These are phyloP conservation scores for Mamestra brassicae DNA, from an alignment of 2,888 invertebrate genomes.

Conservation along the genomic window DNA sequence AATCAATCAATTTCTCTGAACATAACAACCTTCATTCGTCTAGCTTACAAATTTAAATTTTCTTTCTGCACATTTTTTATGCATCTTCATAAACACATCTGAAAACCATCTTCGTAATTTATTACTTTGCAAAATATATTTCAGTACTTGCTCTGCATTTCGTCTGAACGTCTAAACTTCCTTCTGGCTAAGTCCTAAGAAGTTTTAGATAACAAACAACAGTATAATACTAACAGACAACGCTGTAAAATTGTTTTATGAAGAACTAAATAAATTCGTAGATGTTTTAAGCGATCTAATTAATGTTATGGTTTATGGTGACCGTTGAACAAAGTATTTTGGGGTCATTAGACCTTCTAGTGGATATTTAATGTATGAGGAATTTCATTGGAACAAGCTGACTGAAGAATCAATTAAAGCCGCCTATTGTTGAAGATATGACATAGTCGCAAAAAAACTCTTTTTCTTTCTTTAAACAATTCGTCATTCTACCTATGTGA, in stretches of 20 bases:
- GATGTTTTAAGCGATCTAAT: slow-evolving; percentile 6
- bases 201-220: slow-evolving; percentile 60
- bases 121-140: slow-evolving; percentile 49
- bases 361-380: background rate
- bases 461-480: too few species aligned
- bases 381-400: slow-evolving; percentile 11
- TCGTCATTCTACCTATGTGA: background rate
- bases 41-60: background rate
- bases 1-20: slow-evolving; percentile 1
- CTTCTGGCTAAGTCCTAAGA: slow-evolving; percentile 46
- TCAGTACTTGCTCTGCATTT: slow-evolving; percentile 60
- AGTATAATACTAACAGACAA: slow-evolving; percentile 24
- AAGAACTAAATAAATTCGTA: slow-evolving; percentile 19
- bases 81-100: slow-evolving; percentile 42
- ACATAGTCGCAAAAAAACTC: background rate
- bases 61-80: slow-evolving; percentile 23
- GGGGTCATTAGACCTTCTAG: slow-evolving; percentile 20
- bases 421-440: slow-evolving; percentile 1
- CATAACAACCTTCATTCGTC: background rate
- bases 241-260: slow-evolving; percentile 30
- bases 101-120: slow-evolving; percentile 44
- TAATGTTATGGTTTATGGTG: background rate
- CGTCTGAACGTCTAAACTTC: slow-evolving; percentile 66
- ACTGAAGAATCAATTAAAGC: background rate
- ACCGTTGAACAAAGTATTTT: slow-evolving; percentile 8